phyloP scores from a whole-genome alignment of 2,888 invertebrate genomes.

The Monochamus alternatus region DNA sequence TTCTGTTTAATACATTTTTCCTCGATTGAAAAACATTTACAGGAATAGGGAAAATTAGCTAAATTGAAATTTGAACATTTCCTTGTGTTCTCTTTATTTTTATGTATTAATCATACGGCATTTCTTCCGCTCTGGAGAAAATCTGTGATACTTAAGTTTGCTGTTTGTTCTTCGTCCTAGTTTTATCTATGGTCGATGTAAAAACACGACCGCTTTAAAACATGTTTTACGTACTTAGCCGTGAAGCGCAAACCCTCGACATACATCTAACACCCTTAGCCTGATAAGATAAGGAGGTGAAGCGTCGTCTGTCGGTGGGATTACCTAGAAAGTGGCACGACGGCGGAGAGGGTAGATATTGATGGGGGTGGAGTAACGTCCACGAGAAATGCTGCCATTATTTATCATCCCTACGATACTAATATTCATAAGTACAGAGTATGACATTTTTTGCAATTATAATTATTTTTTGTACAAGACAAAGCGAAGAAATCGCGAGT shows the following conservation, averaged over 20 bases:
- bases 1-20: neutral
- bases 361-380: neutral
- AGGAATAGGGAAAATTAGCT: neutral
- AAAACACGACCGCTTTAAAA: conserved; percentile 20
- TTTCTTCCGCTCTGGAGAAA: no score
- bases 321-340: conserved; percentile 37
- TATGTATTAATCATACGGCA: no score
- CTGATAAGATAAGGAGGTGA: conserved; percentile 47
- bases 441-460: no score
- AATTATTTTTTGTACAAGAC: no score
- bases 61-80: no score
- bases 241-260: conserved; percentile 33
- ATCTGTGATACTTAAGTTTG: neutral
- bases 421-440: no score
- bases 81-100: no score
- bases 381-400: no score
- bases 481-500: no score
- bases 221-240: conserved; percentile 41
- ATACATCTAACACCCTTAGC: conserved; percentile 44
- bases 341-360: conserved; percentile 31
- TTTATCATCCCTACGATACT: no score
- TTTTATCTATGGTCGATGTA: neutral
- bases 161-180: conserved; percentile 9
- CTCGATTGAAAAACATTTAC: neutral
- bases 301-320: conserved; percentile 43